Conservation (phyloP, 2,113 vertebrate species). For the Burhinus oedicnemus region DNA sequence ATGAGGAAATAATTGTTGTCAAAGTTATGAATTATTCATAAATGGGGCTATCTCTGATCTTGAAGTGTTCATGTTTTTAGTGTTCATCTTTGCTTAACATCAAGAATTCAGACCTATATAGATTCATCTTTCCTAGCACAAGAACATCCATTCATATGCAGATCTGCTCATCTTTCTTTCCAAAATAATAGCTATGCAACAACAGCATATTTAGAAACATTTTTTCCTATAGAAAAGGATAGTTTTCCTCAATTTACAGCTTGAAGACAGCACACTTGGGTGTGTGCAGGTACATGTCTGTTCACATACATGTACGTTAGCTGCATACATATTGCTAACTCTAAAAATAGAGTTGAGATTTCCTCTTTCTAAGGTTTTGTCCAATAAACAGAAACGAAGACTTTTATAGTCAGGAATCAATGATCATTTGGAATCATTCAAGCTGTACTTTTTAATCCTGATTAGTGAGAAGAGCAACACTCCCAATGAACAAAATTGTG, state of each 20-base stretch:
- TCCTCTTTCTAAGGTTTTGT: neutral
- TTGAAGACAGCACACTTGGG: neutral
- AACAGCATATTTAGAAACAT: neutral
- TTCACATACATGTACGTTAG: neutral
- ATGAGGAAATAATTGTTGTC: neutral
- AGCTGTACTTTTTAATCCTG: conserved; percentile 3
- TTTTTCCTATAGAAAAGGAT: neutral
- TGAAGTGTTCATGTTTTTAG: neutral
- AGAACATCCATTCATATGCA: neutral
- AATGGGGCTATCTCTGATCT: neutral
- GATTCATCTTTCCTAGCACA: neutral
- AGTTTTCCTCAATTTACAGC: neutral
- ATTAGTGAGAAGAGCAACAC: conserved; percentile 6
- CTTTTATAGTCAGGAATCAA: neutral
- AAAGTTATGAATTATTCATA: neutral
- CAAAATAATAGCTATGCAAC: neutral
- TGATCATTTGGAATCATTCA: conserved; percentile 14
- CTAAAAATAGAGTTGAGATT: neutral
- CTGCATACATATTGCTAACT: neutral
- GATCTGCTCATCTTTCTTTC: neutral
- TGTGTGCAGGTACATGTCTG: accelerated
- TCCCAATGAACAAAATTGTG: neutral
- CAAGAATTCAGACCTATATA: neutral
- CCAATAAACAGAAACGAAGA: conserved; percentile 7
- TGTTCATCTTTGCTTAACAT: neutral